phyloP scores from a whole-genome alignment of 2,888 invertebrate species.

The Phengaris arion region DNA sequence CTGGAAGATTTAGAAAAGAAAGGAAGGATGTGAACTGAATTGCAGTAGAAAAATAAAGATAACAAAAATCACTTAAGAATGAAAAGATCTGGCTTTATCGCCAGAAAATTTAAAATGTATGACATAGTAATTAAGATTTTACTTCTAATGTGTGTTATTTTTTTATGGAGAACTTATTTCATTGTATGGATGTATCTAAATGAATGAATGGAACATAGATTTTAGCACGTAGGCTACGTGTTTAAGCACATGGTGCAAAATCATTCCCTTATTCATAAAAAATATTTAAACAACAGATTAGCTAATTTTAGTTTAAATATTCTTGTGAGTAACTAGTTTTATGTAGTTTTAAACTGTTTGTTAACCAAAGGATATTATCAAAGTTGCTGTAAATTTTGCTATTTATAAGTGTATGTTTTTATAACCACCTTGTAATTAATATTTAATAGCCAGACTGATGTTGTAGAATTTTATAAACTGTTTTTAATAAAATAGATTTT shows the following conservation, averaged over 20 bases:
- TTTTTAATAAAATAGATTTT: not conserved
- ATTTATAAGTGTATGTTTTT: not conserved
- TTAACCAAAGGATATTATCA: not conserved
- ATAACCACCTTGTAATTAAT: not conserved
- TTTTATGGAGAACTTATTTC: too few species aligned
- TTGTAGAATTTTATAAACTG: not conserved
- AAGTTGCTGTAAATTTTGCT: constrained; percentile 1
- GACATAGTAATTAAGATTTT: too few species aligned
- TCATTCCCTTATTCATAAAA: too few species aligned
- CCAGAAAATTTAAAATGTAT: too few species aligned
- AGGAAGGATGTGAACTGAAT: not conserved
- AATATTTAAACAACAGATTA: too few species aligned
- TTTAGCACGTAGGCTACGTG: too few species aligned
- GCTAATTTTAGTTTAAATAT: too few species aligned
- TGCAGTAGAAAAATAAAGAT: not conserved
- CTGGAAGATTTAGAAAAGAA: not conserved
- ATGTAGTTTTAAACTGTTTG: not conserved
- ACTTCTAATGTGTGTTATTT: too few species aligned
- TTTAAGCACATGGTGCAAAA: too few species aligned
- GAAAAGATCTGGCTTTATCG: not conserved
- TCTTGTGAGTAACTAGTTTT: not conserved
- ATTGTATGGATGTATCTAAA: too few species aligned
- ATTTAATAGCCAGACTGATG: not conserved
- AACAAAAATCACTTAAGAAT: not conserved
- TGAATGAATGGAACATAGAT: too few species aligned